Evolutionary conservation across 1,140 invertebrate species (phyloP).

Genomic region (Anagrus nilaparvatae): DNA sequence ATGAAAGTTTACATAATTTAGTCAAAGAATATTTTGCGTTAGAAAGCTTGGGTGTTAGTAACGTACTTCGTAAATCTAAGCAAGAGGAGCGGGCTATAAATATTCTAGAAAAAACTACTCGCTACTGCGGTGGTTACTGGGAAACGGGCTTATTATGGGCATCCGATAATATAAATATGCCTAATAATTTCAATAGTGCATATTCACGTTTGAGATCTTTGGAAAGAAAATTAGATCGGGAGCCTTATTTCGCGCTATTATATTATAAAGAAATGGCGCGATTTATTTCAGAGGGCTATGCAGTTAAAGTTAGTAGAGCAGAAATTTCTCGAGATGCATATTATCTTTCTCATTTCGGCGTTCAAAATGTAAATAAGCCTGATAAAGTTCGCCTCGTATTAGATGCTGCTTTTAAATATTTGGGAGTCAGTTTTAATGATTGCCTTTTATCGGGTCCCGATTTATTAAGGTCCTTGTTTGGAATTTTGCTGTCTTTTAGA

Average conservation of each 20-base stretch:
- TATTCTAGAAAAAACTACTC: not conserved
- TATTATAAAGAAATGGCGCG: constrained; percentile 14
- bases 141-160: constrained; percentile 19
- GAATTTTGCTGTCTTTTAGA: constrained; percentile 24
- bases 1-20: not conserved
- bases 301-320: constrained; percentile 1
- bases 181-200: constrained; percentile 8
- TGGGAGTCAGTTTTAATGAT: constrained; percentile 21
- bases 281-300: constrained; percentile 16
- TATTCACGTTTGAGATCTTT: constrained; percentile 3
- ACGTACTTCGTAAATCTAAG: not conserved
- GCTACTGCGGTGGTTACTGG: not conserved
- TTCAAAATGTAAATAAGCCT: constrained; percentile 20
- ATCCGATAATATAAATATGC: not conserved
- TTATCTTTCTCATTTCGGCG: constrained; percentile 23
- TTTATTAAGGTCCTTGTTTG: constrained; percentile 18
- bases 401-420: constrained; percentile 18
- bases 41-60: not conserved
- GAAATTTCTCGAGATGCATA: not conserved
- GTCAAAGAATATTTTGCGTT: not conserved
- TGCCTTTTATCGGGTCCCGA: constrained; percentile 24
- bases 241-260: constrained; percentile 2
- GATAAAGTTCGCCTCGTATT: constrained; percentile 20
- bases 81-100: not conserved
- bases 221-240: constrained; percentile 11